Evolutionary conservation across 2,113 vertebrate genomes (phyloP).

Genomic region (Entomyzon cyanotis): DNA sequence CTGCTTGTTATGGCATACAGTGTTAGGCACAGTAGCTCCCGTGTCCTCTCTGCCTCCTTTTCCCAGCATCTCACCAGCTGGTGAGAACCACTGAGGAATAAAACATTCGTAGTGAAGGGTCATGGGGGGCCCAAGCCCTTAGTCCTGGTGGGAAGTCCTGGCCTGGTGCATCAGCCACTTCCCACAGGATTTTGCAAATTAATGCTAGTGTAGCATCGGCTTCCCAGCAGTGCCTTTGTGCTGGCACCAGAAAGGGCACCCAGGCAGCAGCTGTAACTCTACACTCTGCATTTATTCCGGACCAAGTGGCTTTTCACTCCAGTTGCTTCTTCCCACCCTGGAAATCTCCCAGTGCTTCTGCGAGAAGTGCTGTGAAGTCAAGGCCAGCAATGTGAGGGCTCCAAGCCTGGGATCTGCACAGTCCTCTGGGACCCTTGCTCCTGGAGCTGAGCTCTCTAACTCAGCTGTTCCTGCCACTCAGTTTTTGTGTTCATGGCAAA

Average conservation of each 20-base stretch:
- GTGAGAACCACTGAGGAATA: background rate
- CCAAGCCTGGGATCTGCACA: fast-evolving
- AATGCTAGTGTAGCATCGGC: background rate
- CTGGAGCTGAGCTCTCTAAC: background rate
- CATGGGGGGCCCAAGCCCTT: background rate
- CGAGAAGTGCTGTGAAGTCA: background rate
- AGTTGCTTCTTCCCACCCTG: background rate
- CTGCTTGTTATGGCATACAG: background rate
- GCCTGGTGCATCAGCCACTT: background rate
- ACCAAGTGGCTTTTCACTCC: conserved; percentile 1
- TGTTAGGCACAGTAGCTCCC: background rate
- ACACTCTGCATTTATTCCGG: background rate
- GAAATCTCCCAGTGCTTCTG: background rate
- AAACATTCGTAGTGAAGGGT: background rate
- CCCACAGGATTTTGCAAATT: background rate
- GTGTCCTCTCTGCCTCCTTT: background rate
- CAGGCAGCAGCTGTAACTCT: background rate
- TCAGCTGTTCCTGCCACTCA: background rate
- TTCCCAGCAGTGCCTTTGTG: conserved; percentile 3
- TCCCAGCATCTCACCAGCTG: background rate
- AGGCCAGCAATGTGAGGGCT: background rate
- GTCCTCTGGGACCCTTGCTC: background rate
- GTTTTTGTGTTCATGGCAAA: background rate
- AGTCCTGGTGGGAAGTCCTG: background rate
- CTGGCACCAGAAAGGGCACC: background rate